These are phyloP conservation scores for Argyrosomus japonicus DNA, from an alignment of 2,113 vertebrate genomes.

Conservation along the genomic window DNA sequence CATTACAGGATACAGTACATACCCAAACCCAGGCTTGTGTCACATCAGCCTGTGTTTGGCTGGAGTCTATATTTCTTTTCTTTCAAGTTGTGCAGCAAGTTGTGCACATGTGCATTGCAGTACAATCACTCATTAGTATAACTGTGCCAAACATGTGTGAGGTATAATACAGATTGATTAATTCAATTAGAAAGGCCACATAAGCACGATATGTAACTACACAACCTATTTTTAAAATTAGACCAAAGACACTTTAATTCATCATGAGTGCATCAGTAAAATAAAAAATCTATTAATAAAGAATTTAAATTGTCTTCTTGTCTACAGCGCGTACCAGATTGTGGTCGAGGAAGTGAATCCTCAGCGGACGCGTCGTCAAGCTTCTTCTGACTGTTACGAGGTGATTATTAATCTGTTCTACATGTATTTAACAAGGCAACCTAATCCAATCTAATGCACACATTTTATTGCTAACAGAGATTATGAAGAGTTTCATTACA, in stretches of 20 bases:
- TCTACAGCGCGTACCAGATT: constrained; percentile 94
- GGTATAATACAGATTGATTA: background rate
- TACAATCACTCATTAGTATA: background rate
- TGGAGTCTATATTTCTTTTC: background rate
- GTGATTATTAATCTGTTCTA: constrained; percentile 55
- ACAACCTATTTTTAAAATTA: background rate
- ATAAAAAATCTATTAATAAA: background rate
- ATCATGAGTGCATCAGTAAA: background rate
- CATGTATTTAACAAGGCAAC: background rate
- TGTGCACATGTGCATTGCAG: background rate
- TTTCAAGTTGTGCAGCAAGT: background rate
- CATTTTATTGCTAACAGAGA: background rate
- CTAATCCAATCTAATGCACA: background rate
- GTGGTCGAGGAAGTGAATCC: constrained; percentile 95
- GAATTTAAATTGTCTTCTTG: constrained; percentile 1
- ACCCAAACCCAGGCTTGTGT: background rate
- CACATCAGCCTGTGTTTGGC: background rate
- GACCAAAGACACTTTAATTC: background rate
- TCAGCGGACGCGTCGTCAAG: constrained; percentile 90
- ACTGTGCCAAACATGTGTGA: background rate
- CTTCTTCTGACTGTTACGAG: constrained; percentile 92
- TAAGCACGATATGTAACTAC: background rate
- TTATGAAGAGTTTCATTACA: background rate
- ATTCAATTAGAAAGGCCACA: background rate
- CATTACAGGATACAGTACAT: background rate